Conservation (phyloP, 2,113 vertebrate genomes). For the Empidonax traillii region DNA sequence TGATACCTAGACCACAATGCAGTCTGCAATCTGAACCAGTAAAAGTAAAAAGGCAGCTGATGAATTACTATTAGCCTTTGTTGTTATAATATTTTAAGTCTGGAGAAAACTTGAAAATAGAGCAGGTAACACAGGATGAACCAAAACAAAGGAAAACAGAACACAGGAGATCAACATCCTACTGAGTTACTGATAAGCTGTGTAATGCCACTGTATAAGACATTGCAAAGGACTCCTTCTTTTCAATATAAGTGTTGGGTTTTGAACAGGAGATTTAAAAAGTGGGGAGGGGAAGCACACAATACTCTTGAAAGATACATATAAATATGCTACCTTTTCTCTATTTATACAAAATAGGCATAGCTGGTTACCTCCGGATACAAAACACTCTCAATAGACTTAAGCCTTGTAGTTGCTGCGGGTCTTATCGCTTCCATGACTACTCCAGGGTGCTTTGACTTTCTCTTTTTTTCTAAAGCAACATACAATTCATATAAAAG, state of each 20-base stretch:
- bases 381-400: slow-evolving; percentile 73
- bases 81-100: not conserved
- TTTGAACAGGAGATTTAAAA: not conserved
- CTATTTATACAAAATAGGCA: not conserved
- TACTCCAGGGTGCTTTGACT: slow-evolving; percentile 69
- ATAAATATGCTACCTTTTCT: not conserved
- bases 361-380: slow-evolving; percentile 76
- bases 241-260: not conserved
- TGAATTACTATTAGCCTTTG: not conserved
- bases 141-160: not conserved
- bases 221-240: not conserved
- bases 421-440: slow-evolving; percentile 79
- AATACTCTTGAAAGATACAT: not conserved
- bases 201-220: not conserved
- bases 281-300: not conserved
- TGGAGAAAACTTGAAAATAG: not conserved
- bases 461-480: slow-evolving; percentile 85
- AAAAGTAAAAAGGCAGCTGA: not conserved
- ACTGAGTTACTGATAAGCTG: not conserved
- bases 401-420: slow-evolving; percentile 58
- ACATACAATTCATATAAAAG: slow-evolving; percentile 90
- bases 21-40: not conserved
- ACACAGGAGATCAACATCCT: not conserved
- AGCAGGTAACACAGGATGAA: not conserved
- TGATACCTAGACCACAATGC: not conserved